Base-by-base conservation (phyloP, 2,888 invertebrate genomes). In the Cephus pulcher region DNA sequence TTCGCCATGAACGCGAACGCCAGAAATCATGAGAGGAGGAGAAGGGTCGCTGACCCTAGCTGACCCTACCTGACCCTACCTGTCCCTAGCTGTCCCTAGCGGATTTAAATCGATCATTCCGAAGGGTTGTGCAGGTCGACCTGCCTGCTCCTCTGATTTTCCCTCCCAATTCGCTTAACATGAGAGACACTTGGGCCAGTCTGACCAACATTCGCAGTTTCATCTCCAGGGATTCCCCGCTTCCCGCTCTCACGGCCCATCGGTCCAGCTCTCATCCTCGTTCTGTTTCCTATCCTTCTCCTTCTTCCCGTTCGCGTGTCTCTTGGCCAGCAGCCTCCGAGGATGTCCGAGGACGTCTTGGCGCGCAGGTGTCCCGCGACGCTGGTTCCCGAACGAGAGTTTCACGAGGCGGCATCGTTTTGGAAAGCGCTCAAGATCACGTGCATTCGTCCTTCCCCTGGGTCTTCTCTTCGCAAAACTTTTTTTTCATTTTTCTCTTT, bases 281-380 rank as follows among this genome's bases (percentile, higher is more conserved):
- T 73, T 30, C 30, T 75, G 69, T 71, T 75, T 73, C 71, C 73
- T 76, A 70, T 76, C 73, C 69, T 71, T 74, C 34, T 74, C 56
- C 76, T 78, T 69, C 33, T 75, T 69, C 12, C 69, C 35, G 78
- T 23, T 37, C 77, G 76, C 69, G 56, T 34, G 35, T 34, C 34
- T 32, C 40, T 74, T 34, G 69, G 69, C 12, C 75, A 40, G n/a
- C 30, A 71, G 15, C 34, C 9, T 74, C n/a, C 37, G 78, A 76
- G 75, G 77, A 79, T 80, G 84, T 84, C 80, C 35, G 35, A 76
- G 76, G 76, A 79, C 82, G 84, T 84, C 80, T 78, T 70, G 81
- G 81, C 79, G 84, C 86, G 85, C 84, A 88, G 87, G 85, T 83
- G 86, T 85, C 83, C 84, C 83, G 85, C 86, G 84, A 83, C 82